Conservation (phyloP, 1,140 invertebrate genomes). For the Eufriesea mexicana region DNA sequence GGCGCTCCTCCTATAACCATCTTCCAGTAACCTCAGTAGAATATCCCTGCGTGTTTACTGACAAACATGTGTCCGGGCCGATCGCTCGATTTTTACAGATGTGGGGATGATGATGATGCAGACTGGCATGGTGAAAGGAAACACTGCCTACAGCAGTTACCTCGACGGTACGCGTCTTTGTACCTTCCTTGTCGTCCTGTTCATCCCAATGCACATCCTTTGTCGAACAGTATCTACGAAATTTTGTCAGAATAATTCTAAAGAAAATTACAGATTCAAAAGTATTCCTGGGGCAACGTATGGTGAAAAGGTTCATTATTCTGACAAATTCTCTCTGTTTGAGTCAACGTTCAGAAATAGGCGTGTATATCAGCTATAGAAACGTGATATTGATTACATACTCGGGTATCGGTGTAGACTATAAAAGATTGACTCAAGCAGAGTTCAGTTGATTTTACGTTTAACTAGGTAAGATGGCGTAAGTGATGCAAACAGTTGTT, state of each 20-base stretch:
- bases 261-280: neutral
- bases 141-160: slow-evolving; percentile 89
- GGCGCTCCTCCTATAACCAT: neutral
- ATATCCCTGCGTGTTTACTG: slow-evolving; percentile 32
- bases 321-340: slow-evolving; percentile 42
- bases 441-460: slow-evolving; percentile 30
- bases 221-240: slow-evolving; percentile 25
- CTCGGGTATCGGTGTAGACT: neutral
- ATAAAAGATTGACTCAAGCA: slow-evolving; percentile 24
- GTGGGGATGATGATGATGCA: slow-evolving; percentile 97
- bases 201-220: slow-evolving; percentile 46
- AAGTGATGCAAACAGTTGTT: slow-evolving; percentile 43
- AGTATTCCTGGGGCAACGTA: neutral
- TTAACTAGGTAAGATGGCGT: slow-evolving; percentile 62
- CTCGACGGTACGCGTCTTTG: slow-evolving; percentile 88
- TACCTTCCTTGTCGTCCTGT: slow-evolving; percentile 70
- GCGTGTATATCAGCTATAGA: neutral
- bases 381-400: neutral
- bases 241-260: slow-evolving; percentile 51
- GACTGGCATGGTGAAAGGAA: slow-evolving; percentile 95
- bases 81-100: slow-evolving; percentile 90
- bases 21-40: neutral
- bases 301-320: slow-evolving; percentile 18
- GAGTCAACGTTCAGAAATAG: slow-evolving; percentile 1
- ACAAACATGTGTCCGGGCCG: slow-evolving; percentile 66